Conservation (phyloP, 2,113 vertebrate species). For the Sarotherodon lohbergeri region DNA sequence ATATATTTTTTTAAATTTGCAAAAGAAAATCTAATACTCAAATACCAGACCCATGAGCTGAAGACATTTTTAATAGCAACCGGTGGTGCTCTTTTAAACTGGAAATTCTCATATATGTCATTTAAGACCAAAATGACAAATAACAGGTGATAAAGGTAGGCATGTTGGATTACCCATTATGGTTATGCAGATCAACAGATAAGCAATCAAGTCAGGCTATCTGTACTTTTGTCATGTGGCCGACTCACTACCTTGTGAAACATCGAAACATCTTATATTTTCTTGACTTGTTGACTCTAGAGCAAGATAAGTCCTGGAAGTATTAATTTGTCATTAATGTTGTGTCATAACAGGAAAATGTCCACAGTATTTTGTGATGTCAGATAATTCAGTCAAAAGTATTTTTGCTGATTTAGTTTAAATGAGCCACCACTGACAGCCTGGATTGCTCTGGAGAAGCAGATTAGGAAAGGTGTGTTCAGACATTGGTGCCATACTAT, state of each 20-base stretch:
- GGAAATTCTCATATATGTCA: neutral
- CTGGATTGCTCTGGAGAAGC: too few species aligned
- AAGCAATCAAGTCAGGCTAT: neutral
- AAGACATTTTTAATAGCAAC: neutral
- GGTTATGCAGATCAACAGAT: neutral
- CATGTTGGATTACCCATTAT: neutral
- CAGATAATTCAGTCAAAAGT: too few species aligned
- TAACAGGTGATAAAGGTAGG: neutral
- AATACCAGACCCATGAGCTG: neutral
- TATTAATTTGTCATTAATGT: too few species aligned
- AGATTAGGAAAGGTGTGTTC: too few species aligned
- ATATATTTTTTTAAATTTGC: neutral
- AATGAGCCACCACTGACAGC: too few species aligned
- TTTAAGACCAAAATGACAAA: neutral
- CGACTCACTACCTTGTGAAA: neutral
- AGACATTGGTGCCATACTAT: too few species aligned
- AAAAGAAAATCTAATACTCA: neutral
- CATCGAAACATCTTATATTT: neutral
- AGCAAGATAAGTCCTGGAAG: neutral
- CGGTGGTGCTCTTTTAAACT: neutral
- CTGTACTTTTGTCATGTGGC: neutral
- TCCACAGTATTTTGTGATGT: too few species aligned
- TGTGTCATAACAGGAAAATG: too few species aligned
- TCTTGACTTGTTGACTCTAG: neutral
- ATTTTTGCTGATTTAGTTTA: too few species aligned